Evolutionary conservation across 2,888 invertebrate genomes (phyloP), one percentile per base, ranked within the genome.

Genomic region (Sthenelais limicola): DNA sequence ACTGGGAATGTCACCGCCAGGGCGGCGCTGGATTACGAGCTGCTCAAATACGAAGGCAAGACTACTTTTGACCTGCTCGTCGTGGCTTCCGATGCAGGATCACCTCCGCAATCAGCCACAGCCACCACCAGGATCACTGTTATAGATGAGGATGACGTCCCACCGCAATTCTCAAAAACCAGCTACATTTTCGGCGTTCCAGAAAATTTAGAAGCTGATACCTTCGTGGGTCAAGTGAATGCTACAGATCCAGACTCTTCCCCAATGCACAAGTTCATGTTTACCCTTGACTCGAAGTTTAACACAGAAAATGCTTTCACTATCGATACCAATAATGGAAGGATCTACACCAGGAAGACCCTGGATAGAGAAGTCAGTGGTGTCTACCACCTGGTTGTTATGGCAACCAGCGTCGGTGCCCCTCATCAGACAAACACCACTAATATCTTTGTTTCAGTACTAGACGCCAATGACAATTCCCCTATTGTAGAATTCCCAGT

Each of bases 131-230:
- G 38, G 26, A 68, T 79, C 28, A 52, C 35, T 3, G 52, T 79
- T 33, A 47, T 30, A 21, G 78, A 79, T 38, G 66, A 73, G 30
- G 79, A 79, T 66, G 79, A 79, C 66, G 74, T 78, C 18, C 33
- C 51, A 12, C 79, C 79, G 18, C 66, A 66, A 24, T 77, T 79
- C 52, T 28, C 58, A 4, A 43, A 77, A 28, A 35, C 32, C 32
- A 30, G 28, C 21, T 71, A 71, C 49, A 48, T 62, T 32, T 62
- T 71, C 21, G 51, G 51, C 1, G 62, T 71, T 30, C 38, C n/a
- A 15, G 71, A 71, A 26, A 62, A 62, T 26, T 32, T 47, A 33
- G 32, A 33, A 5, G 24, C 4, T 3, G 33, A 43, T 26, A 62
- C 56, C 28, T 54, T 62, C 15, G 71, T 71, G 12, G 71, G 62